Evolutionary conservation across 2,797 vertebrate species (phyloP), one percentile per base, ranked within the genome.

Genomic region (Scleropages formosus): DNA sequence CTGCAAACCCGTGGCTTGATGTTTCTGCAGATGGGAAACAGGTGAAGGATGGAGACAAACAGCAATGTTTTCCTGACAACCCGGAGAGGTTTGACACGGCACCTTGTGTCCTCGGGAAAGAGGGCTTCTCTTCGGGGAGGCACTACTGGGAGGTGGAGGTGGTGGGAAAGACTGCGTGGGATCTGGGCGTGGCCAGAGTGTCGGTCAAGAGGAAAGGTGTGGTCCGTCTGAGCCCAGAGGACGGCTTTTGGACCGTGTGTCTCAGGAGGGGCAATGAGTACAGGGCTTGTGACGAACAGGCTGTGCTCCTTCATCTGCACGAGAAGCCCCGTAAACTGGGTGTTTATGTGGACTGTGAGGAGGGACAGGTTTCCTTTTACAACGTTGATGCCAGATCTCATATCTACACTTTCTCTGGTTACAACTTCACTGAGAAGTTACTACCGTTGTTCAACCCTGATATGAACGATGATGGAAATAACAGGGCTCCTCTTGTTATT

Each of bases 81-180:
- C 84, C 85, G 0, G 82, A 90, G 77, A 88, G 93, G 13, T 95
- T 94, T 51, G 87, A 93, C 82, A 89, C 59, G 0, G 86, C 82
- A 4, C 92, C 91, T 0, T 94, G 93, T 44, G 92, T 94, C 13
- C 85, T 95, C 0, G 92, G 87, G 44, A 49, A 0, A 1, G 83
- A 91, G 78, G 83, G 86, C 73, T 91, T 94, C 83, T 77, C 85
- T 75, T 85, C 84, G 0, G 93, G 93, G 31, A 85, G 87, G 68
- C 90, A 88, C 75, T 94, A 85, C 84, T 95, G 94, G 93, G 92
- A 93, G 75, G 92, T 95, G 6, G 83, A 89, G 0, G 89, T 94
- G 0, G 83, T 84, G 1, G 84, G 84, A 3, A 92, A 92, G 75
- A 90, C 89, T 7, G 87, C 87, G 0, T 95, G 94, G 93, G 89